Evolutionary conservation across 1,140 invertebrate genomes (phyloP), one percentile per base, ranked within the genome.

Genomic region (Vanessa atalanta): DNA sequence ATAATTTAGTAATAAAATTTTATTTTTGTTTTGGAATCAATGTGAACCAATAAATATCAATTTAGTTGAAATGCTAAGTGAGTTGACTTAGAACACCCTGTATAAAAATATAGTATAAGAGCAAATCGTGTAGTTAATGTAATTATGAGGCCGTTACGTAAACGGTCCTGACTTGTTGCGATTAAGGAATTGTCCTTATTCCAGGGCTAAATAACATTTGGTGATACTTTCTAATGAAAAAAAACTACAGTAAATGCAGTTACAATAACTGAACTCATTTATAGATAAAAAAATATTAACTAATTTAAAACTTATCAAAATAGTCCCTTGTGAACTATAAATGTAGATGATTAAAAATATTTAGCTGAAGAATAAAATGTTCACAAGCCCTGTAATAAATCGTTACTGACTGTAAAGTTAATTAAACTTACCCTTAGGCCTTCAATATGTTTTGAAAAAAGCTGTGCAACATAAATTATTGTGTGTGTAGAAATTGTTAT

Each of bases 101-200:
- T 92, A 81, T 76, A 87, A 48, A 23, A n/a, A 70, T 73, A 75
- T 70, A 73, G 79, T 79, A 83, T 81, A 86, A 81, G 84, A 88
- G 89, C 84, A 84, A 83, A 89, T 83, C 76, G 88, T 86, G 88
- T 88, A 89, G 89, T 90, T 89, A 91, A 92, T 92, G 90, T 90
- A 92, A 92, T 92, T 91, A 92, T 92, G 89, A 90, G 86, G 72
- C 89, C 83, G 90, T 85, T 87, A 83, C 88, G 78, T 89, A 92
- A 92, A 90, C 87, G 88, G 81, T 83, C 75, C 83, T 81, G 88
- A 91, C 90, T 91, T 87, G 88, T 88, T 86, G 83, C 87, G 87
- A 90, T 90, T 91, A 91, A 87, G 84, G 83, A 83, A 89, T 86
- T 87, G 83, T 88, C 85, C 85, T 74, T 72, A 48, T 71, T 69